Base-by-base conservation (phyloP, 2,888 invertebrate species). In the Ischnus inquisitorius region DNA sequence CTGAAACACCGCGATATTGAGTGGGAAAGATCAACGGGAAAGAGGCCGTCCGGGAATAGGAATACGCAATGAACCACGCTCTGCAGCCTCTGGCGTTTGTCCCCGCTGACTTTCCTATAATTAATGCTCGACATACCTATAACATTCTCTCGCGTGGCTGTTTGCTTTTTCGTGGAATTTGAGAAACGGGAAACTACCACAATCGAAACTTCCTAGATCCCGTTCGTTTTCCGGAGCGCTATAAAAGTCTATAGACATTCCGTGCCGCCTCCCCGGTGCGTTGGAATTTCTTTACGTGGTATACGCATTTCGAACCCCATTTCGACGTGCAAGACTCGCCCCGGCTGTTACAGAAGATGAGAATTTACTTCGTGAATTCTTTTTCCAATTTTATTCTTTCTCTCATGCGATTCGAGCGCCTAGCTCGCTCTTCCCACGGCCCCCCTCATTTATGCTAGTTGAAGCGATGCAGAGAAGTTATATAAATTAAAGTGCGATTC, bases 121-220 rank as follows among this genome's bases (percentile, higher is more conserved):
- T 22, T 22, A 12, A 75, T 25, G 62, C 28, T 16, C 69, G n/a
- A 28, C 67, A 62, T 25, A 48, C 28, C 54, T 12, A 22, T 64
- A 69, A 14, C 46, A 43, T 69, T 54, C 48, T 28, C 19, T 34
- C 22, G 39, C 43, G 16, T 16, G 12, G 16, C 60, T 62, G 76
- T 83, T 83, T 79, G 65, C 72, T 83, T 78, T 0, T 67, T n/a
- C 25, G 62, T 76, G 67, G 79, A 76, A 83, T 83, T 79, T 79
- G 43, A 76, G 71, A 57, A 83, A 64, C 82, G 78, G 51, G 57
- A 82, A 79, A 74, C 68, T 68, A 79, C 75, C 65, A 48, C 28
- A 69, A 82, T 75, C n/a, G 22, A 46, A 68, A 68, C 74, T 54
- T 79, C 54, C 34, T 51, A 57, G 46, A 64, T 65, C 41, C 43